Evolutionary conservation across 2,888 invertebrate genomes (phyloP), one percentile per base, ranked within the genome.

Genomic region (Deilephila elpenor): DNA sequence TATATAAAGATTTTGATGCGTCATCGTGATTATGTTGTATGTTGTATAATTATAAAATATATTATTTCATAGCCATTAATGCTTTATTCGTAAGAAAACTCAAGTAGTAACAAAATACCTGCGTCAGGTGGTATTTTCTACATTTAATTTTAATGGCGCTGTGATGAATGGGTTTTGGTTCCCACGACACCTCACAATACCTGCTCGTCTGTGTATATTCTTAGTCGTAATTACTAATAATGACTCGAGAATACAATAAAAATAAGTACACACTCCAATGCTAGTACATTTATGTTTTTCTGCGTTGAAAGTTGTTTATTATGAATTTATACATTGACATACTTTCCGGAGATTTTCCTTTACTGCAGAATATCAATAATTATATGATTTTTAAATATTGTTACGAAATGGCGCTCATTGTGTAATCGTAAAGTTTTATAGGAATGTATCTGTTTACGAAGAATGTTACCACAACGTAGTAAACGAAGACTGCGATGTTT

Each of bases 161-260:
- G 59, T 59, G 44, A 25, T 59, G 60, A 60, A 60, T 60, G 60
- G 60, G 62, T 73, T 61, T 71, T 37, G 19, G 60, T 73, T 73
- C 73, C 71, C 73, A 73, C 73, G 73, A 8, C 67, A 67, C 67
- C 67, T 67, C n/a, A 67, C 51, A 64, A 20, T 64, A 64, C 64
- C 20, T 51, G 17, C 25, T 51, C 17, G 67, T 67, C 67, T 51
- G 20, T 67, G 44, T 44, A 64, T 37, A 64, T 20, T 64, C 64
- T 44, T 64, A 44, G 44, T 25, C 67, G 51, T 67, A 51, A 67
- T 67, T 67, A 67, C 20, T 14, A 67, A 17, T 51, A 44, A 73
- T 70, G 59, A 70, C 29, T 70, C 34, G 44, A 32, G 64, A 67
- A 64, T n/a, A 37, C 59, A 56, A 56, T 56, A 34, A 72, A 53